Percentiles rank a stretch among this genome's conserved stretches.
Conservation (phyloP, 2,888 invertebrate species). For the Coenonympha glycerion region DNA sequence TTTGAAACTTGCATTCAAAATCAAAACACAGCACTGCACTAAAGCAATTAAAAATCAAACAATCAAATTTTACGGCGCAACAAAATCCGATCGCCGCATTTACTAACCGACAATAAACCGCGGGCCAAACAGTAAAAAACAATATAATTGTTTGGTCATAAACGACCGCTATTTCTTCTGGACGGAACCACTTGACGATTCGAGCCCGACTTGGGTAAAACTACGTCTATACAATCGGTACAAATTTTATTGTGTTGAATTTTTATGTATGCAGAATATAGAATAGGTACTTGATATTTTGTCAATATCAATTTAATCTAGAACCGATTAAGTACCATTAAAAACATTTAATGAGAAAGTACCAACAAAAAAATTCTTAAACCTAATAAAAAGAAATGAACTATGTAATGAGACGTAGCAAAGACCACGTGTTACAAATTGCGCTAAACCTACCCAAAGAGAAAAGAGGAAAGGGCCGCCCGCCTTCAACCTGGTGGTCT, state of each 20-base stretch:
- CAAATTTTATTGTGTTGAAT: conserved; percentile 9
- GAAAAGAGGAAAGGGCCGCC: too few relatives aligned
- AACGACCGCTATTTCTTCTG: conserved; percentile 37
- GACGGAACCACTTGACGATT: conserved; percentile 28
- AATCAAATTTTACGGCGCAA: conserved; percentile 61
- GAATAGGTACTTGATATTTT: too few relatives aligned
- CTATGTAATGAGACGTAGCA: too few relatives aligned
- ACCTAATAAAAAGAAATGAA: too few relatives aligned
- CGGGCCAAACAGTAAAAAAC: conserved; percentile 39
- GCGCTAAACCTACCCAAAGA: too few relatives aligned
- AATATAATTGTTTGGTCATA: conserved; percentile 46
- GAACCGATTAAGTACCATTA: too few relatives aligned
- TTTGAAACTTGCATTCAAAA: conserved; percentile 23
- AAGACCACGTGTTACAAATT: too few relatives aligned
- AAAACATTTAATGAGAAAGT: too few relatives aligned
- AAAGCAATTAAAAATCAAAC: conserved; percentile 50
- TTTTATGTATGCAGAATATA: too few relatives aligned
- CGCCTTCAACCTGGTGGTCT: too few relatives aligned
- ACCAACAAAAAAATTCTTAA: too few relatives aligned
- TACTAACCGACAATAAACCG: conserved; percentile 47
- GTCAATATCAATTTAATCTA: too few relatives aligned
- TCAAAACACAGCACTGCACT: conserved; percentile 31
- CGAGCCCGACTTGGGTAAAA: conserved; percentile 9
- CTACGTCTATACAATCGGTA: neutral
- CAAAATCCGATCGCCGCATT: conserved; percentile 45